phyloP scores from a whole-genome alignment of 1,140 invertebrate species.

The Aphaenogaster ashmeadi region DNA sequence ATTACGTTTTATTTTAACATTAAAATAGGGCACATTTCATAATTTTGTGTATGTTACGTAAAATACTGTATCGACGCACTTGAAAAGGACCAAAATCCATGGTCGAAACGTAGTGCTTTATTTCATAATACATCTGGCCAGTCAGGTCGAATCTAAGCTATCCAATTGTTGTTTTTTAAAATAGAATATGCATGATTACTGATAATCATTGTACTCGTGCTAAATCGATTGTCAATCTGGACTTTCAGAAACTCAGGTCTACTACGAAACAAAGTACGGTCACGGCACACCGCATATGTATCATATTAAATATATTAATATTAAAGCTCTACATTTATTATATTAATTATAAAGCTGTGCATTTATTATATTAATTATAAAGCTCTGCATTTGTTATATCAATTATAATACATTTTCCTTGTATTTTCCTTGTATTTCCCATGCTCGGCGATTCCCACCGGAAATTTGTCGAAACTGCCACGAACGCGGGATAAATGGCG shows the following conservation, averaged over 20 bases:
- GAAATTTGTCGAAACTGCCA: constrained; percentile 38
- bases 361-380: neutral
- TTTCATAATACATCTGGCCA: too few species aligned
- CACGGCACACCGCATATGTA: too few species aligned
- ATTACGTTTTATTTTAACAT: neutral
- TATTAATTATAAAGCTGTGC: neutral
- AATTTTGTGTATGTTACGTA: too few species aligned
- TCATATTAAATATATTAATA: neutral
- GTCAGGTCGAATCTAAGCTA: too few species aligned
- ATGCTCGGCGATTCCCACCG: neutral
- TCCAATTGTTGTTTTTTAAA: too few species aligned
- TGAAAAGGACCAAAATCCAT: too few species aligned
- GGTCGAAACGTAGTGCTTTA: too few species aligned
- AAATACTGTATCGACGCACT: too few species aligned
- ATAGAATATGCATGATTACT: too few species aligned
- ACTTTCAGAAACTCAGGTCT: neutral
- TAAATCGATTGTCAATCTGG: neutral
- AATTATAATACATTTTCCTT: neutral
- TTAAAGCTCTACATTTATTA: neutral
- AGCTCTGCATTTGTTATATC: neutral
- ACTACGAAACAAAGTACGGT: neutral
- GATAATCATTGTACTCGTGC: neutral
- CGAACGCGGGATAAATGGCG: constrained; percentile 41
- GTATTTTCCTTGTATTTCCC: neutral
- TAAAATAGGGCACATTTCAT: neutral